Percentiles rank a stretch among this genome's conserved stretches.
Evolutionary conservation across 2,888 invertebrate species (phyloP).

Genomic region (Coecobrya sp.): DNA sequence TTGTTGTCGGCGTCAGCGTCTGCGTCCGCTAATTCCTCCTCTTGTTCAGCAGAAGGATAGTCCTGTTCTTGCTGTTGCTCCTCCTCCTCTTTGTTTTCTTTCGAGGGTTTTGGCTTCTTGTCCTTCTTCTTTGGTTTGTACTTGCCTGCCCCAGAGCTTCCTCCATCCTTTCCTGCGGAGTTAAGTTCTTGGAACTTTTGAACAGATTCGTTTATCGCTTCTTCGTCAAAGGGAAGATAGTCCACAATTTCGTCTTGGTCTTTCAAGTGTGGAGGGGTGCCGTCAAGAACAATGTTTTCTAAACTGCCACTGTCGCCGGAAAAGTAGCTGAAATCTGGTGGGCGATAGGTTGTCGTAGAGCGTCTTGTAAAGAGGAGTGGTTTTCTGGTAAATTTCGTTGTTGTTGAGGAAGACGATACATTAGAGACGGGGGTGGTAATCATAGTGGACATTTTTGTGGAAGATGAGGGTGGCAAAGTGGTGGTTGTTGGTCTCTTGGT

Average conservation of each 20-base stretch:
- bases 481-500: no score
- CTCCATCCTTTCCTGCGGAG: not conserved
- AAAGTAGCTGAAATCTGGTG: conserved; percentile 34
- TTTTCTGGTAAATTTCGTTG: conserved; percentile 24
- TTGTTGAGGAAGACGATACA: not conserved
- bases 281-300: conserved; percentile 40
- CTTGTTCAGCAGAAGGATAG: not conserved
- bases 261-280: not conserved
- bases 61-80: not conserved
- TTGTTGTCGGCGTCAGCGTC: not conserved
- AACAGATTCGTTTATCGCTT: conserved; percentile 62
- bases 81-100: not conserved
- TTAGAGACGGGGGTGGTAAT: not conserved
- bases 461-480: not conserved
- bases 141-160: not conserved
- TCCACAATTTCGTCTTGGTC: not conserved
- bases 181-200: conserved; percentile 43
- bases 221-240: conserved; percentile 50
- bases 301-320: conserved; percentile 34
- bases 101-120: not conserved
- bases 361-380: conserved; percentile 41
- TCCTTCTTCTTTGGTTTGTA: conserved; percentile 64
- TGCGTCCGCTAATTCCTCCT: not conserved
- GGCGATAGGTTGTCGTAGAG: conserved; percentile 24
- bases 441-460: not conserved